Conservation (phyloP, 2,888 invertebrate species). For the Watsonalla binaria region DNA sequence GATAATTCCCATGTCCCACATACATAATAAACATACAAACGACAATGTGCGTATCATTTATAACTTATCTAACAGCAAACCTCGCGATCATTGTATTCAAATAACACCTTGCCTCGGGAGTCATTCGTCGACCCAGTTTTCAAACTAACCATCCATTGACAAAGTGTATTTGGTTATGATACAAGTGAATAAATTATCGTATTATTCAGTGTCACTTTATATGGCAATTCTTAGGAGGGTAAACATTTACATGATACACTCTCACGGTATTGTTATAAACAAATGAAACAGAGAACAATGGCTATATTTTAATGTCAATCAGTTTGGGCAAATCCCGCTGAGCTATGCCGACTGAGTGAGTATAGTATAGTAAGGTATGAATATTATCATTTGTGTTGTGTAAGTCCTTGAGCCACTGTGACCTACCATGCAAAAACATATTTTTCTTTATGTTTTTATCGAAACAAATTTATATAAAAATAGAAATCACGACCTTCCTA, state of each 20-base stretch:
- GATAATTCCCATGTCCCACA: neutral
- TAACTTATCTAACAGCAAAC: constrained; percentile 22
- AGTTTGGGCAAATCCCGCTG: neutral
- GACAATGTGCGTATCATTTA: constrained; percentile 6
- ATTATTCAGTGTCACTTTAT: constrained; percentile 1
- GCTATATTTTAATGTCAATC: neutral
- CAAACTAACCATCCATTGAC: constrained; percentile 7
- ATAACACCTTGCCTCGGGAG: constrained; percentile 15
- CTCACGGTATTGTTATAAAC: neutral
- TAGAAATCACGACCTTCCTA: no score
- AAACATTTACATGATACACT: neutral
- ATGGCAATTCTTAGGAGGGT: neutral
- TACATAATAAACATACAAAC: neutral
- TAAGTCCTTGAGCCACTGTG: no score
- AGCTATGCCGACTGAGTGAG: no score
- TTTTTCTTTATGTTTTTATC: no score
- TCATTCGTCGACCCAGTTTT: constrained; percentile 13
- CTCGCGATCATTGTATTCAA: constrained; percentile 26
- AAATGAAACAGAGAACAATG: neutral
- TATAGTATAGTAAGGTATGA: no score
- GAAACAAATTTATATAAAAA: no score
- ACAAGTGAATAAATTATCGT: constrained; percentile 1
- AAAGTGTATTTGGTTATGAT: neutral
- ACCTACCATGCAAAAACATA: no score
- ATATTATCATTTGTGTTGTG: no score